phyloP scores from a whole-genome alignment of 2,888 invertebrate species.

The Sylvicola cinctus region DNA sequence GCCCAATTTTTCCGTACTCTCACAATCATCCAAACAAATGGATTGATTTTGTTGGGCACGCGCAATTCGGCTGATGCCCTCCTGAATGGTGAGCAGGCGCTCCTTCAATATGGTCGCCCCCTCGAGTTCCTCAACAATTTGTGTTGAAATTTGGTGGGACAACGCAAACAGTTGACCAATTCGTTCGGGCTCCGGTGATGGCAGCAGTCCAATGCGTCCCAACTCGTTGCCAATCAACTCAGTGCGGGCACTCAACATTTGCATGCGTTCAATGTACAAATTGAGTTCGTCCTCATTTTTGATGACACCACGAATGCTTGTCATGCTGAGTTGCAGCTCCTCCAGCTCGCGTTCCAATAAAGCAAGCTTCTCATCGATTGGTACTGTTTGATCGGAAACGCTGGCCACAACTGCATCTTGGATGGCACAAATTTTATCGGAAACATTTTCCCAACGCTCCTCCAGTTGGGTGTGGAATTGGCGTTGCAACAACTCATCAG shows the following conservation, averaged over 20 bases:
- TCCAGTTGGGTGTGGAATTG: slow-evolving; percentile 59
- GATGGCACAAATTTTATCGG: slow-evolving; percentile 39
- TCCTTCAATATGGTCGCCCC: slow-evolving; percentile 52
- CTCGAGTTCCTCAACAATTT: slow-evolving; percentile 58
- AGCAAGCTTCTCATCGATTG: slow-evolving; percentile 51
- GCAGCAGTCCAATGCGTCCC: slow-evolving; percentile 50
- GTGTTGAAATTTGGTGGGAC: slow-evolving; percentile 47
- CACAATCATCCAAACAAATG: slow-evolving; percentile 48
- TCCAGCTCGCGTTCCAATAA: slow-evolving; percentile 56
- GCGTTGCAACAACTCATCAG: slow-evolving; percentile 64
- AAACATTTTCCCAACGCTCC: slow-evolving; percentile 50
- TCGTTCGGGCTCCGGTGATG: slow-evolving; percentile 47
- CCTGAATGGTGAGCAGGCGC: slow-evolving; percentile 47
- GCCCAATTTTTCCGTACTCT: slow-evolving; percentile 46
- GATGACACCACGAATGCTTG: slow-evolving; percentile 53
- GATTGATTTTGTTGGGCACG: slow-evolving; percentile 44
- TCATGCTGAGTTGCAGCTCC: slow-evolving; percentile 47
- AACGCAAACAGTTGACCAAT: slow-evolving; percentile 47
- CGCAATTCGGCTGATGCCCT: slow-evolving; percentile 45
- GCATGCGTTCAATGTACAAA: slow-evolving; percentile 59
- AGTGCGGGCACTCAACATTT: slow-evolving; percentile 53
- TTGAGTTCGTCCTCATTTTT: slow-evolving; percentile 67
- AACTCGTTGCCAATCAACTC: slow-evolving; percentile 62
- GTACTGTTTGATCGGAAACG: slow-evolving; percentile 50
- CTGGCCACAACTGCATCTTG: slow-evolving; percentile 45